Evolutionary conservation across 2,797 vertebrate genomes (phyloP).

Genomic region (Synanceia verrucosa): DNA sequence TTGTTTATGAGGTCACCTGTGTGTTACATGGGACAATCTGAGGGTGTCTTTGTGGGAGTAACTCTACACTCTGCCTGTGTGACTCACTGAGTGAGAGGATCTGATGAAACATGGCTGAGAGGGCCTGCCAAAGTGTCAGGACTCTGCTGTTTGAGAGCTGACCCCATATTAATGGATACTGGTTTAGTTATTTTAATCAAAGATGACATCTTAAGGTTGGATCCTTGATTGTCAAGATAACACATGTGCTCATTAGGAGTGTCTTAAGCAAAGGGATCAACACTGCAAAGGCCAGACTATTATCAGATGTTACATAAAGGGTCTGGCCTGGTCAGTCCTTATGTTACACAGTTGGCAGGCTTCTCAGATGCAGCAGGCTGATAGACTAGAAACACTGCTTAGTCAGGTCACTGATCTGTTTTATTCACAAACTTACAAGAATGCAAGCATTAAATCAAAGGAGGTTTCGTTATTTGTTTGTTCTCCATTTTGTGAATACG

Average conservation of each 20-base stretch:
- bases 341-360: conserved; percentile 41
- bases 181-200: too few relatives aligned
- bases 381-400: conserved; percentile 23
- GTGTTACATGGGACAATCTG: conserved; percentile 2
- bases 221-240: neutral
- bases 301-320: conserved; percentile 1
- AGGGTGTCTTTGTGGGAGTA: conserved; percentile 26
- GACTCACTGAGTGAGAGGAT: conserved; percentile 41
- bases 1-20: neutral
- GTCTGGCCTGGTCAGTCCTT: conserved; percentile 16
- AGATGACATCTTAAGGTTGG: neutral
- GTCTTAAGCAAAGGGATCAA: neutral
- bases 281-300: conserved; percentile 8
- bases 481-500: neutral
- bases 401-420: conserved; percentile 11
- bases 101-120: conserved; percentile 32
- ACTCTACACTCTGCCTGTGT: conserved; percentile 37
- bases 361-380: conserved; percentile 26
- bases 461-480: neutral
- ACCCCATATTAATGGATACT: conserved; percentile 13
- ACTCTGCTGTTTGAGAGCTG: conserved; percentile 32
- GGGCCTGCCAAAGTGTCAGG: conserved; percentile 56
- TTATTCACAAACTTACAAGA: conserved; percentile 5
- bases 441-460: conserved; percentile 1
- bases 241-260: neutral